A percentile compares a stretch with the other conserved stretches of the same genome.
These are phyloP conservation scores for Isurus oxyrinchus DNA, from an alignment of 2,113 vertebrate species.

Conservation along the genomic window DNA sequence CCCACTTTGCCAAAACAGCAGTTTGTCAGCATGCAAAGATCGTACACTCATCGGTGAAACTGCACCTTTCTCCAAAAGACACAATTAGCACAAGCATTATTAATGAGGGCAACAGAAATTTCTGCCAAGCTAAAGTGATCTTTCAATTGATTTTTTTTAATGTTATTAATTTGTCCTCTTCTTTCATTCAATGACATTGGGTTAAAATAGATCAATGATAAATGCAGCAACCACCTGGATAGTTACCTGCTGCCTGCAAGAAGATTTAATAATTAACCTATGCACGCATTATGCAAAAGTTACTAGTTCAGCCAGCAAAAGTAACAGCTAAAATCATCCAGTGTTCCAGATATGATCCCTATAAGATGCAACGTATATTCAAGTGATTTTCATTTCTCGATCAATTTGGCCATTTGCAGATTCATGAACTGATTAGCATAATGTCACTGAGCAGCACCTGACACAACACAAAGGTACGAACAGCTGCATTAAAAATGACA, in stretches of 20 bases:
- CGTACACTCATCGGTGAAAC: neutral
- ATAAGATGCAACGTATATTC: neutral
- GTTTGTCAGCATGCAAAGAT: neutral
- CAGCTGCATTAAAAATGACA: neutral
- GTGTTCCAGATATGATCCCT: neutral
- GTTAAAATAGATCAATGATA: neutral
- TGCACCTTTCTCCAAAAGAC: neutral
- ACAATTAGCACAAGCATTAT: neutral
- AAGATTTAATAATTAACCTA: neutral
- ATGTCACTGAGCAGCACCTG: neutral
- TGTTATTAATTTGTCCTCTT: neutral
- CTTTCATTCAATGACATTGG: neutral
- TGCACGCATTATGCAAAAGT: neutral
- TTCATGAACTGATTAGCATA: neutral
- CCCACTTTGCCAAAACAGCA: neutral
- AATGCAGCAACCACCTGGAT: neutral
- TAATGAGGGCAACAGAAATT: neutral
- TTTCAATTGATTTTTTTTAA: neutral
- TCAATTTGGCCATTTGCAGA: neutral
- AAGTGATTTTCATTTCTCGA: neutral
- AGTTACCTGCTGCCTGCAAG: neutral
- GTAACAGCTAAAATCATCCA: neutral
- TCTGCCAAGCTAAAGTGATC: neutral
- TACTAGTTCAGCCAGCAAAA: neutral
- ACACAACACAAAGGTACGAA: neutral